Base-by-base conservation (phyloP, 2,888 invertebrate genomes). In the Pristionchus mayeri region DNA sequence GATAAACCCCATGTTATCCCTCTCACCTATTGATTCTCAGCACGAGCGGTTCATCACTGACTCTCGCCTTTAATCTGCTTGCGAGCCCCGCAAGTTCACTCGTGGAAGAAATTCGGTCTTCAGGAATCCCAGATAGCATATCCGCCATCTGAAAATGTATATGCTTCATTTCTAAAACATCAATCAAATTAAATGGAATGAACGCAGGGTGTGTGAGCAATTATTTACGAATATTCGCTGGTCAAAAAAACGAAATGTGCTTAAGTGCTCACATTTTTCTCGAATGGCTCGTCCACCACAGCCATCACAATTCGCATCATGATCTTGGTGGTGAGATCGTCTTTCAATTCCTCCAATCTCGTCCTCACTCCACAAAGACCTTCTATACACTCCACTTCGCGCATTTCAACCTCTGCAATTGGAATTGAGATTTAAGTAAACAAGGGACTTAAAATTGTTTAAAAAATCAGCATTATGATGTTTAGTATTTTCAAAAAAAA, bases 221-320 rank as follows among this genome's bases (percentile, higher is more conserved):
- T 11, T 48, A 48, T 48, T 16, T 48, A 48, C 11, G 16, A 11
- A 48, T n/a, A n/a, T n/a, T n/a, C 18, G 11, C 52, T 16, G 18
- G 52, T 16, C 52, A 11, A 52, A 52, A 16, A 16, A 11, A 75
- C 7, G 13, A 44, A 44, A 44, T 44, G 44, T 44, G 44, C 7
- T 9, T 44, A 44, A 44, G 63, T 13, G 57, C 86, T 84, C 18
- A 90, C 89, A 83, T 90, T 87, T 50, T 87, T 85, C 82, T 92
- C 92, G 84, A 92, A 92, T 0, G 92, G 91, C 57, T 91, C 90
- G 4, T 89, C 87, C 27, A 92, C 89, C 2, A 91, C 67, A 63
- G 90, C 87, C 54, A 88, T 88, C 11, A 91, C 88, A 0, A 92
- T 85, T 18, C 84, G 18, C 54, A 34, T 24, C 84, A 84, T 75